Evolutionary conservation across 2,888 invertebrate genomes (phyloP).

Genomic region (Agelastica alni): DNA sequence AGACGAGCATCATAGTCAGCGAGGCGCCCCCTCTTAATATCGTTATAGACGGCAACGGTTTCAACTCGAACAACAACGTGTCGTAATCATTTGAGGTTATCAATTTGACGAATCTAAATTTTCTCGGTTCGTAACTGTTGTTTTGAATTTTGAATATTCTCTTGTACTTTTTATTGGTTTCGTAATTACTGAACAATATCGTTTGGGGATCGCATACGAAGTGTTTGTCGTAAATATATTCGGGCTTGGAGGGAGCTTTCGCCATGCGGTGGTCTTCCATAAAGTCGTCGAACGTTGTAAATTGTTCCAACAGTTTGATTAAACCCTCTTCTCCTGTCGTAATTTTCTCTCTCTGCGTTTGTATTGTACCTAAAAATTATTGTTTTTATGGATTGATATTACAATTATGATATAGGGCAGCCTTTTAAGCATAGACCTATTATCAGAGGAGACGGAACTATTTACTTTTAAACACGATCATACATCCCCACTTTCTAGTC

Average conservation of each 20-base stretch:
- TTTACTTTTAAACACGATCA: too few relatives aligned
- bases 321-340: too few relatives aligned
- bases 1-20: conserved; percentile 25
- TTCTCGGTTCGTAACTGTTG: conserved; percentile 24
- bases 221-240: conserved; percentile 15
- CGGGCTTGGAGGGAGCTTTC: not conserved
- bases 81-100: conserved; percentile 33
- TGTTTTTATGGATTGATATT: too few relatives aligned
- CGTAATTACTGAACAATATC: conserved; percentile 31
- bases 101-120: conserved; percentile 32
- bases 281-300: conserved; percentile 32
- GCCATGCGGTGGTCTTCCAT: conserved; percentile 35
- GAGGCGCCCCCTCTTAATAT: conserved; percentile 29
- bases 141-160: conserved; percentile 32
- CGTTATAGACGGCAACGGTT: conserved; percentile 22
- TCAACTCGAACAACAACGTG: conserved; percentile 30
- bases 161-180: conserved; percentile 29
- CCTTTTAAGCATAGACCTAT: too few relatives aligned
- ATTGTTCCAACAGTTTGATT: conserved; percentile 34
- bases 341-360: too few relatives aligned
- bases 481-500: too few relatives aligned
- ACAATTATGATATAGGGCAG: too few relatives aligned
- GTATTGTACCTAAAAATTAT: too few relatives aligned
- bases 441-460: too few relatives aligned
- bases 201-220: conserved; percentile 30